These are phyloP conservation scores for Neuroterus valhalla DNA, from an alignment of 1,140 invertebrate genomes.

Conservation along the genomic window DNA sequence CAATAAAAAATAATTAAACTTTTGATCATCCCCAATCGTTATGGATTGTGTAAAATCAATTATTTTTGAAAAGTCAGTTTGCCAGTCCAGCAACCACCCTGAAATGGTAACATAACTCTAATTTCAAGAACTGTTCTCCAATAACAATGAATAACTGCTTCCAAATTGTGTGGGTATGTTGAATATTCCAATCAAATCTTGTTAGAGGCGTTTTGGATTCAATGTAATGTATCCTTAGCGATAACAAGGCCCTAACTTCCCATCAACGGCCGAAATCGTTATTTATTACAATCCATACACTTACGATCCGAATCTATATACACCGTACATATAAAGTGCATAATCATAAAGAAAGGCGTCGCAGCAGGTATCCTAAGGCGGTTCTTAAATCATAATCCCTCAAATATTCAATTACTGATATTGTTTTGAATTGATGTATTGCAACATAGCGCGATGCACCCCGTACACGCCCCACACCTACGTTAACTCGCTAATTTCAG, in stretches of 20 bases:
- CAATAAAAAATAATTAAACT: too few relatives aligned
- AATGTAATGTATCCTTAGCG: conserved; percentile 19
- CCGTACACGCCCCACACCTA: conserved; percentile 37
- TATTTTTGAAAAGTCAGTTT: too few relatives aligned
- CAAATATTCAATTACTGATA: conserved; percentile 61
- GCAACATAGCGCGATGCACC: conserved; percentile 43
- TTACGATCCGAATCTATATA: neutral
- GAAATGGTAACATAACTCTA: too few relatives aligned
- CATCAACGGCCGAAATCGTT: conserved; percentile 11
- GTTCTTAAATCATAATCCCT: conserved; percentile 59
- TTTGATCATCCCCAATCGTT: too few relatives aligned
- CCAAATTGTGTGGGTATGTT: neutral
- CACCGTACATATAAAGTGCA: neutral
- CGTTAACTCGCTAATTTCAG: conserved; percentile 54
- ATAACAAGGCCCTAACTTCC: conserved; percentile 19
- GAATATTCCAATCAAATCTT: conserved; percentile 8
- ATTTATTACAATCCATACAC: neutral
- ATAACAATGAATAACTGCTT: neutral
- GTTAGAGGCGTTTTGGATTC: neutral
- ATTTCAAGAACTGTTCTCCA: neutral
- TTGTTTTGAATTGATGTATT: conserved; percentile 56
- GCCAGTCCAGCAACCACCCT: too few relatives aligned
- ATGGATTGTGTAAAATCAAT: too few relatives aligned
- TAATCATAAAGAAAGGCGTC: conserved; percentile 19
- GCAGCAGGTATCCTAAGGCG: conserved; percentile 38